These are phyloP conservation scores for Actinopyga echinites DNA, from an alignment of 53 echinoderm and acorn worm genomes.

Conservation along the genomic window DNA sequence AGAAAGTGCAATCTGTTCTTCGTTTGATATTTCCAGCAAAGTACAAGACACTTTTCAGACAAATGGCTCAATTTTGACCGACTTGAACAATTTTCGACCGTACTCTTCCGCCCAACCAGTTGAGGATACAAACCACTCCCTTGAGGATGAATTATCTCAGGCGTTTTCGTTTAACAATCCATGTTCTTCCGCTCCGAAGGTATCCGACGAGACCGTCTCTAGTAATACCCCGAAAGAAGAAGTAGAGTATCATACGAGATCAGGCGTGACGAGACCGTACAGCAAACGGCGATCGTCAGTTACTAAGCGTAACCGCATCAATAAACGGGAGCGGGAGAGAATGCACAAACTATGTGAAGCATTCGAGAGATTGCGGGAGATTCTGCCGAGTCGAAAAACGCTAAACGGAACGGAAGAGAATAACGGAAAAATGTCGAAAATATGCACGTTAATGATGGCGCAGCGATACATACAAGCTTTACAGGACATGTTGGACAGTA, in stretches of 20 bases:
- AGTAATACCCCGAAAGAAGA: neutral
- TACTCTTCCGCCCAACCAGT: no score
- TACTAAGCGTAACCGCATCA: conserved; percentile 84
- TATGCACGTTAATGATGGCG: conserved; percentile 83
- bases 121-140: no score
- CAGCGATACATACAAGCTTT: conserved; percentile 85
- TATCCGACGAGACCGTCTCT: neutral
- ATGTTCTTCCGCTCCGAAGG: neutral
- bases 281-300: conserved; percentile 70
- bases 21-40: no score
- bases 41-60: no score
- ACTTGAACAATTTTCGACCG: no score
- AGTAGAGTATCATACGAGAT: conserved; percentile 36
- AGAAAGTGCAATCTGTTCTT: no score
- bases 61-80: no score
- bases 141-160: no score
- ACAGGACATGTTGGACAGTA: conserved; percentile 74
- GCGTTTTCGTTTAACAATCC: neutral
- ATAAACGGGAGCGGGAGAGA: conserved; percentile 87
- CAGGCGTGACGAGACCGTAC: conserved; percentile 56
- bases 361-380: conserved; percentile 76
- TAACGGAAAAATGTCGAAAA: conserved; percentile 81
- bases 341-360: conserved; percentile 97
- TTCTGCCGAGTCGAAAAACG: conserved; percentile 65
- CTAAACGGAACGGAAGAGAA: conserved; percentile 66